phyloP scores from a whole-genome alignment of 2,888 invertebrate species.

The Agapostemon virescens region DNA sequence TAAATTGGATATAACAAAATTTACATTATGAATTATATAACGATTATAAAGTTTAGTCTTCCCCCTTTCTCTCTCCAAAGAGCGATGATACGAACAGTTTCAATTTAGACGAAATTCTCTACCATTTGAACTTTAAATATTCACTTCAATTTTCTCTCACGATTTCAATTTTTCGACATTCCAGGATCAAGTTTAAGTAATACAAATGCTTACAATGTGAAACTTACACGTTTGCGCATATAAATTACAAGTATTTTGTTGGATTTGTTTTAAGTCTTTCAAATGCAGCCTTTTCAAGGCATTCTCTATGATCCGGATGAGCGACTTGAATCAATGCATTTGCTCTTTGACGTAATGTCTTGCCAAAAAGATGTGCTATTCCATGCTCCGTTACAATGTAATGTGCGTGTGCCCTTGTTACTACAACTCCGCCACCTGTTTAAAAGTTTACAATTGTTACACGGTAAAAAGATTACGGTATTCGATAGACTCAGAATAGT shows the following conservation, averaged over 20 bases:
- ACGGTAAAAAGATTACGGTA: background rate
- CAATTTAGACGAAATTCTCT: background rate
- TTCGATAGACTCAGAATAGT: background rate
- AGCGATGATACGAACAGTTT: background rate
- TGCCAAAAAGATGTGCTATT: constrained; percentile 94
- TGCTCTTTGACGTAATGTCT: constrained; percentile 93
- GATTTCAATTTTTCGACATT: background rate
- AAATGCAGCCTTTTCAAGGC: constrained; percentile 92
- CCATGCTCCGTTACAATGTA: constrained; percentile 97
- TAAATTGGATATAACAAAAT: constrained; percentile 16
- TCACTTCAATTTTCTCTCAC: background rate
- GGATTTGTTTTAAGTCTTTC: constrained; percentile 92
- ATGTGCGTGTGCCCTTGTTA: constrained; percentile 94
- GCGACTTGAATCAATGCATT: constrained; percentile 93
- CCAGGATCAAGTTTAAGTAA: background rate
- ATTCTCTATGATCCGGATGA: constrained; percentile 92
- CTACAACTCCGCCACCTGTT: constrained; percentile 94
- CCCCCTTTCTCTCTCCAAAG: background rate
- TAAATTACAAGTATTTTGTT: constrained; percentile 69
- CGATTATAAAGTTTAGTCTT: constrained; percentile 4
- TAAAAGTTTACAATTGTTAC: background rate
- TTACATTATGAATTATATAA: background rate
- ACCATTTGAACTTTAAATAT: background rate
- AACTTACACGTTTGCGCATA: constrained; percentile 19
- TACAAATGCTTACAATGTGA: background rate